These are phyloP conservation scores for Spongilla lacustris DNA, from an alignment of 37 sponge, comb jelly and placozoan genomes.

Conservation along the genomic window DNA sequence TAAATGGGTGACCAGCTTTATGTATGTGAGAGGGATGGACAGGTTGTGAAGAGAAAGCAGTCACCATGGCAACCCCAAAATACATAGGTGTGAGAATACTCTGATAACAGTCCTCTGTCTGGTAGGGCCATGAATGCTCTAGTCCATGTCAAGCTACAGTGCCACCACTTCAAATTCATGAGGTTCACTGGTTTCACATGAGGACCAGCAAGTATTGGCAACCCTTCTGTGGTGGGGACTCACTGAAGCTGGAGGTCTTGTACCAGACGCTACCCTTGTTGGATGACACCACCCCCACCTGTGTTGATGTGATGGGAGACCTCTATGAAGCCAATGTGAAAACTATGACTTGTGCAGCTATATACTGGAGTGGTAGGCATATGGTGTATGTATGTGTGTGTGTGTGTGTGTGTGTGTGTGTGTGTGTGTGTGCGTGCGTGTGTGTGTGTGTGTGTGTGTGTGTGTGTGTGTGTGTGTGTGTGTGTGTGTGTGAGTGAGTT, in stretches of 20 bases:
- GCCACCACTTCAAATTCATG: constrained; percentile 19
- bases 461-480: too few species aligned
- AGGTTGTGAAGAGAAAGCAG: too few species aligned
- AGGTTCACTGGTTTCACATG: constrained; percentile 83
- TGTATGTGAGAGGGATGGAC: too few species aligned
- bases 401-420: constrained; percentile 16
- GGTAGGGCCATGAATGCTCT: too few species aligned
- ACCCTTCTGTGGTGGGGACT: constrained; percentile 84
- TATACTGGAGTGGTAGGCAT: constrained; percentile 80
- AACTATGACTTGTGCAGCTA: constrained; percentile 39
- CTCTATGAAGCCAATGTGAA: constrained; percentile 66
- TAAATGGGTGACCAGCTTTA: too few species aligned
- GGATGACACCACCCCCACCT: not conserved
- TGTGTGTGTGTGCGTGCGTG: too few species aligned
- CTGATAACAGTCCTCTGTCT: too few species aligned
- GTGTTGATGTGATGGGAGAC: constrained; percentile 50
- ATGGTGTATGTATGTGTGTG: not conserved
- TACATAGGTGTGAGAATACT: too few species aligned
- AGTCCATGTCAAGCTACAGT: too few species aligned
- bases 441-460: too few species aligned
- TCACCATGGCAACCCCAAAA: too few species aligned
- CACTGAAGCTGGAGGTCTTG: constrained; percentile 64
- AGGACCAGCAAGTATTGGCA: constrained; percentile 74
- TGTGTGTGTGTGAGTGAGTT: too few species aligned
- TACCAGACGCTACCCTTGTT: constrained; percentile 19